Evolutionary conservation across 1,140 invertebrate species (phyloP).

Genomic region (Eubasilissa regina): DNA sequence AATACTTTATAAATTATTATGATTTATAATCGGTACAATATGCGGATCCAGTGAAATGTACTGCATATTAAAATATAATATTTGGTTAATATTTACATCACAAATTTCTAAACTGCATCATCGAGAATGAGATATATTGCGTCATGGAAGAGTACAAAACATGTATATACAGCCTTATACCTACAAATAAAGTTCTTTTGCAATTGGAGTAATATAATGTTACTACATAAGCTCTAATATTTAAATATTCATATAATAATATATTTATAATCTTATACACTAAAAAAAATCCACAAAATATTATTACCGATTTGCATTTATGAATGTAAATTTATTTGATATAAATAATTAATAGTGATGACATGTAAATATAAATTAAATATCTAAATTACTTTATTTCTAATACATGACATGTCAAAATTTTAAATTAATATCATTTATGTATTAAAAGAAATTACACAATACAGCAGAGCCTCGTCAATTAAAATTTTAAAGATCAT

Average conservation of each 20-base stretch:
- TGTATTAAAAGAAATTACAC: too few relatives aligned
- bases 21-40: too few relatives aligned
- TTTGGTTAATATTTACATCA: constrained; percentile 12
- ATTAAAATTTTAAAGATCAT: too few relatives aligned
- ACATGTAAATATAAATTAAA: neutral
- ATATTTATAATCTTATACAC: neutral
- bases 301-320: constrained; percentile 10
- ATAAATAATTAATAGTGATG: neutral
- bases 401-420: too few relatives aligned
- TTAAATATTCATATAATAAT: neutral
- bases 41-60: too few relatives aligned
- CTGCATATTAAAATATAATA: neutral
- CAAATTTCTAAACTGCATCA: neutral
- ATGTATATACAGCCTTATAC: constrained; percentile 3
- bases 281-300: neutral
- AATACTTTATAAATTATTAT: too few relatives aligned
- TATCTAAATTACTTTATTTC: too few relatives aligned
- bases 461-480: too few relatives aligned
- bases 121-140: neutral
- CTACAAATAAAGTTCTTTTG: neutral
- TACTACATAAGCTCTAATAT: neutral
- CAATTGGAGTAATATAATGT: constrained; percentile 1
- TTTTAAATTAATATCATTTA: too few relatives aligned
- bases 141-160: neutral
- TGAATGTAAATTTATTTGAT: neutral